Evolutionary conservation across 1,140 invertebrate species (phyloP).

Genomic region (Cherax destructor): DNA sequence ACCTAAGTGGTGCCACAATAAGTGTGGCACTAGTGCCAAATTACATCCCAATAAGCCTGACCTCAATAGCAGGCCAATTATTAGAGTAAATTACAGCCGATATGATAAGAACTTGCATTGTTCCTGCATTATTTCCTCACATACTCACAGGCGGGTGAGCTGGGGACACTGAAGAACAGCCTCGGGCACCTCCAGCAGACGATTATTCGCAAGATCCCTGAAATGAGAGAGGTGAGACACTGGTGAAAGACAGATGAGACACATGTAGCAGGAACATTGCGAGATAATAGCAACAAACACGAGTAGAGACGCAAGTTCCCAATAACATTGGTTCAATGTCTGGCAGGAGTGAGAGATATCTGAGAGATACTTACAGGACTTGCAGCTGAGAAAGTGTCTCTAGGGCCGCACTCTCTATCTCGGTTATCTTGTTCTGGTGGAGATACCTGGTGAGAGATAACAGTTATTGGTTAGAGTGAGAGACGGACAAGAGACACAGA

Average conservation of each 20-base stretch:
- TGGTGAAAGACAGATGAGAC: not conserved
- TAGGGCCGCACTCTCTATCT: slow-evolving; percentile 1
- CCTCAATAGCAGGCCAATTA: too few species aligned
- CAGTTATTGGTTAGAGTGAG: not conserved
- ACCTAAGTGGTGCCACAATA: too few species aligned
- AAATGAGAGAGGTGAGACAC: not conserved
- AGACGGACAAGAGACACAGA: not conserved
- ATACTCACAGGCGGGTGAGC: slow-evolving; percentile 59
- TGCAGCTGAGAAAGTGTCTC: slow-evolving; percentile 4
- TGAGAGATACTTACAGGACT: slow-evolving; percentile 37
- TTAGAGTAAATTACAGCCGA: too few species aligned
- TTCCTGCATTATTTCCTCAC: too few species aligned
- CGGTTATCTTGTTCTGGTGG: slow-evolving; percentile 39
- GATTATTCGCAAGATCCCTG: slow-evolving; percentile 64
- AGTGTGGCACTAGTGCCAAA: too few species aligned
- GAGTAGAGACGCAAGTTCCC: not conserved
- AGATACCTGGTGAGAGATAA: slow-evolving; percentile 18
- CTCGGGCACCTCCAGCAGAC: slow-evolving; percentile 10
- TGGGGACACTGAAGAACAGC: slow-evolving; percentile 42
- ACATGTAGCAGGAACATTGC: not conserved
- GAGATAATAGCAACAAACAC: not conserved
- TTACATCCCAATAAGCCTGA: too few species aligned
- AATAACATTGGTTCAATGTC: not conserved
- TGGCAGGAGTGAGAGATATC: not conserved
- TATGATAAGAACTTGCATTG: too few species aligned